These are phyloP conservation scores for Achlya flavicornis DNA, from an alignment of 2,888 invertebrate genomes.

Conservation along the genomic window DNA sequence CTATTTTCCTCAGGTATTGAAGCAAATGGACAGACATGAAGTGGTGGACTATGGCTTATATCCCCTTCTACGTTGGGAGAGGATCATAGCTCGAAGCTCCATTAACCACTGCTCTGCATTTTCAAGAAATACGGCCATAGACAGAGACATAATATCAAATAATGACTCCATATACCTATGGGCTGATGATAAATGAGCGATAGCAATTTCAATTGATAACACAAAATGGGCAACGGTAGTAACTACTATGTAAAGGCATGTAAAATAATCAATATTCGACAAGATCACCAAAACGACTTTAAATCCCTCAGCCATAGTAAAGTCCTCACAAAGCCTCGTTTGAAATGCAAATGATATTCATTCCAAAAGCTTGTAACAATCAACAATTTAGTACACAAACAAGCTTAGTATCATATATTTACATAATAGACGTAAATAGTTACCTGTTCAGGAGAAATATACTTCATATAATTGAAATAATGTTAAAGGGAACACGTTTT, in stretches of 20 bases:
- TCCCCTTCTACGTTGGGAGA: too few species aligned
- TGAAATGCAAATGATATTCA: constrained; percentile 2
- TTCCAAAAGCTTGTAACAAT: not conserved
- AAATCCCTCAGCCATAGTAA: not conserved
- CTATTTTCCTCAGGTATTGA: too few species aligned
- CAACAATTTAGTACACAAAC: not conserved
- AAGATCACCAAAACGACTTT: not conserved
- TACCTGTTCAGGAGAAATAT: too few species aligned
- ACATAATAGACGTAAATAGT: not conserved
- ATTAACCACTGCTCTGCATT: not conserved
- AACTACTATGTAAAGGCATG: not conserved
- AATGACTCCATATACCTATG: too few species aligned
- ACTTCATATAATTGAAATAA: not conserved
- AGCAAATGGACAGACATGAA: too few species aligned
- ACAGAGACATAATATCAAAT: too few species aligned
- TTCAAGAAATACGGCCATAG: too few species aligned
- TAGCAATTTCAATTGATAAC: not conserved
- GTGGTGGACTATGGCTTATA: too few species aligned
- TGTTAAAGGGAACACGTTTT: too few species aligned
- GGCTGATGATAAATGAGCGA: too few species aligned
- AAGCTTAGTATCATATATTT: not conserved
- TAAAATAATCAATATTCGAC: not conserved
- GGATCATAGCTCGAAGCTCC: too few species aligned
- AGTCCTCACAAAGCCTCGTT: not conserved
- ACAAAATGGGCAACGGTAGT: not conserved